A percentile compares a stretch with the other conserved stretches of the same genome.
These are phyloP conservation scores for Aptenodytes patagonicus DNA, from an alignment of 2,113 vertebrate genomes.

Conservation along the genomic window DNA sequence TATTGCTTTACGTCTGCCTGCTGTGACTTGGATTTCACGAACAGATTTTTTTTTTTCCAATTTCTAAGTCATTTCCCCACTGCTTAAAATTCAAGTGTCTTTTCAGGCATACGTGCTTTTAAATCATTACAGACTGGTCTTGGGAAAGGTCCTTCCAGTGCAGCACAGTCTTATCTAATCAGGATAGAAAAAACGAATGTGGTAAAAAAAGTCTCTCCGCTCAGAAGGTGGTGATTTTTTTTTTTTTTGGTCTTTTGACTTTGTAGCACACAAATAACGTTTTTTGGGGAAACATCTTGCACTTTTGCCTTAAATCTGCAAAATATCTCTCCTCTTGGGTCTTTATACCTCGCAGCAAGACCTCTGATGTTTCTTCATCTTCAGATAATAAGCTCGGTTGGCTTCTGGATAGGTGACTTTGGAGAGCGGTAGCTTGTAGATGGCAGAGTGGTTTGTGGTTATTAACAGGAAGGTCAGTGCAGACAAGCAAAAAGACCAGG, in stretches of 20 bases:
- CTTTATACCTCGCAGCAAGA: conserved; percentile 29
- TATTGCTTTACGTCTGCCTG: neutral
- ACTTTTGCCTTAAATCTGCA: neutral
- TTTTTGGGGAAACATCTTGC: neutral
- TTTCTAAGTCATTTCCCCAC: neutral
- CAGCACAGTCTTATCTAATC: neutral
- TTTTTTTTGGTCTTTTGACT: neutral
- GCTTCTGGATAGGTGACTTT: conserved; percentile 92
- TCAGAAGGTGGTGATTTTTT: neutral
- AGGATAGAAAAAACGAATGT: neutral
- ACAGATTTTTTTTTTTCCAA: neutral
- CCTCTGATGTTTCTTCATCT: conserved; percentile 23
- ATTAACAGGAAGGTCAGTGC: conserved; percentile 89
- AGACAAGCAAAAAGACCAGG: conserved; percentile 96
- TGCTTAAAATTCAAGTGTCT: neutral
- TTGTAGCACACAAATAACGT: neutral
- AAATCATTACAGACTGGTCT: neutral
- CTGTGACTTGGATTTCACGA: neutral
- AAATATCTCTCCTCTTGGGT: neutral
- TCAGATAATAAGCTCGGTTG: conserved; percentile 81
- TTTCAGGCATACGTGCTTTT: neutral
- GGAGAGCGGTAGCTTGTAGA: conserved; percentile 87
- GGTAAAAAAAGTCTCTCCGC: neutral
- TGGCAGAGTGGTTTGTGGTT: conserved; percentile 78
- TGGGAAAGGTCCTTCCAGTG: neutral